Conservation (phyloP, 1,140 invertebrate species). For the Ectropis grisescens region DNA sequence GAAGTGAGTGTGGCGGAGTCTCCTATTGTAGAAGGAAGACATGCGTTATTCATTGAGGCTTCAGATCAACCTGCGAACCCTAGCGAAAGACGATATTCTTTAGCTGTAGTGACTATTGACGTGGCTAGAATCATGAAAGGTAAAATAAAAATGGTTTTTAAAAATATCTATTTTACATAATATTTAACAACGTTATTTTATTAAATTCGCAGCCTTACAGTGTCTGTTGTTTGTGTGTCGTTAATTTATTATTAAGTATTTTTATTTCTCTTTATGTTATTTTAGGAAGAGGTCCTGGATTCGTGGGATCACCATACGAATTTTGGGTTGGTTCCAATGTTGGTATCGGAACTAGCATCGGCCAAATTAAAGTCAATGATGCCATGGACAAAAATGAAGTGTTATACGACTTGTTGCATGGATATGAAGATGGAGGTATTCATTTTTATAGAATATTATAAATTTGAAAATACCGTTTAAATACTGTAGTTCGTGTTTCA, state of each 20-base stretch:
- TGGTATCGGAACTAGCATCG: conserved; percentile 86
- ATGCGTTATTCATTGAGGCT: conserved; percentile 86
- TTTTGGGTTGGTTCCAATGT: conserved; percentile 91
- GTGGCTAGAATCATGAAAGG: conserved; percentile 72
- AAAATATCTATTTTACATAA: no score
- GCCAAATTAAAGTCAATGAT: conserved; percentile 83
- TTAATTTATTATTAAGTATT: no score
- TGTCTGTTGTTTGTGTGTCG: no score
- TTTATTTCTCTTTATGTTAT: no score
- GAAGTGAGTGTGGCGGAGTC: conserved; percentile 78
- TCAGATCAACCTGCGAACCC: conserved; percentile 86
- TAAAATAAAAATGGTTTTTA: conserved; percentile 28
- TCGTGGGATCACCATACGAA: conserved; percentile 89
- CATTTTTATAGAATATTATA: conserved; percentile 5
- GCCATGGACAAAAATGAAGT: conserved; percentile 76
- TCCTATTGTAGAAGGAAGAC: conserved; percentile 75
- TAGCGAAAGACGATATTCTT: conserved; percentile 82
- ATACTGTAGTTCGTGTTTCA: no score
- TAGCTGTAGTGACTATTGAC: conserved; percentile 86
- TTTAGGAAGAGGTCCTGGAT: conserved; percentile 77
- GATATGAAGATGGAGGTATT: conserved; percentile 84
- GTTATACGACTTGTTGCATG: conserved; percentile 83
- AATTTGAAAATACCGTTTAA: no score
- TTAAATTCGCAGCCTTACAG: no score
- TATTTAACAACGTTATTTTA: no score